These are phyloP conservation scores for Sesia bembeciformis DNA, from an alignment of 2,888 invertebrate genomes.

Conservation along the genomic window DNA sequence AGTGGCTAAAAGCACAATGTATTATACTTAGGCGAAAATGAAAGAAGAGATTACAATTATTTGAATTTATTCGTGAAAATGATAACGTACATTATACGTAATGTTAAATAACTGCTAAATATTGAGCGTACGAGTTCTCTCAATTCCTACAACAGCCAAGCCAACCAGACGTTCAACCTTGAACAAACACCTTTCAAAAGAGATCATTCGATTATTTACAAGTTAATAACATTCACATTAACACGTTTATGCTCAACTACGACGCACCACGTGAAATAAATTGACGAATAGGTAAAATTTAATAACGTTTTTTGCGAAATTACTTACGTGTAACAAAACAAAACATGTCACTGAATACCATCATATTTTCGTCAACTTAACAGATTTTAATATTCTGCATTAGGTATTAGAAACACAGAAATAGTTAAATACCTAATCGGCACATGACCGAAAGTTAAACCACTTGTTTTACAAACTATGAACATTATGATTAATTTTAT, in stretches of 20 bases:
- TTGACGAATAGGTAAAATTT: slow-evolving; percentile 8
- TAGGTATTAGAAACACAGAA: no score
- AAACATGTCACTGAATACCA: no score
- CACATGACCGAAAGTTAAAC: no score
- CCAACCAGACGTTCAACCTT: slow-evolving; percentile 35
- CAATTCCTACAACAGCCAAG: slow-evolving; percentile 69
- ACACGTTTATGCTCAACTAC: slow-evolving; percentile 7
- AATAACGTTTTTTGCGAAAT: no score
- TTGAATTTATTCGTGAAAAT: slow-evolving; percentile 61
- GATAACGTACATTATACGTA: slow-evolving; percentile 40
- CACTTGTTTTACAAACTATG: no score
- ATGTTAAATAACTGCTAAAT: slow-evolving; percentile 8
- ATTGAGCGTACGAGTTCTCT: slow-evolving; percentile 66
- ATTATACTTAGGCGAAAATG: background rate
- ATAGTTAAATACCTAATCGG: no score
- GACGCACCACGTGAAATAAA: slow-evolving; percentile 15
- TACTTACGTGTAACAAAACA: no score
- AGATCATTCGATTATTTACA: slow-evolving; percentile 35
- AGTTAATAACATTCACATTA: background rate
- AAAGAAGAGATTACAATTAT: slow-evolving; percentile 38
- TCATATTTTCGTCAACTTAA: no score
- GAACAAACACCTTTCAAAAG: slow-evolving; percentile 25
- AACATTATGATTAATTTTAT: no score
- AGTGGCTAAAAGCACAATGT: background rate
- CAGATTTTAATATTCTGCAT: no score